Conservation (phyloP, 2,113 vertebrate species). For the Lophius piscatorius region DNA sequence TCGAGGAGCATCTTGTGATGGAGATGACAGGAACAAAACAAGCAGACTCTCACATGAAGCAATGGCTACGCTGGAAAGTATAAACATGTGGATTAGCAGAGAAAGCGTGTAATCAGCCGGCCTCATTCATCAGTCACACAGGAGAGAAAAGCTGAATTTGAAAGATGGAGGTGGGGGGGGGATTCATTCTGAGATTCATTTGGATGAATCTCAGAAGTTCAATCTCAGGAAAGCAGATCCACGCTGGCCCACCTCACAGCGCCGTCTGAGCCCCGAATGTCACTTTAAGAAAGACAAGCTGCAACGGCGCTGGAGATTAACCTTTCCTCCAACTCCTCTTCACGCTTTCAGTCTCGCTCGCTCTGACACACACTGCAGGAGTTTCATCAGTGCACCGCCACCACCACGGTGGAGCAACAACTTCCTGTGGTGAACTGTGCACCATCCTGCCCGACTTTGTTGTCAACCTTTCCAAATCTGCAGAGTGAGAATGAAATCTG, state of each 20-base stretch:
- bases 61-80: conserved; percentile 3
- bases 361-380: conserved; percentile 10
- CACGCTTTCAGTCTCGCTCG: background rate
- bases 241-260: too few relatives aligned
- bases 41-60: conserved; percentile 7
- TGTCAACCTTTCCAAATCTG: background rate
- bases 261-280: too few relatives aligned
- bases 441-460: too few relatives aligned
- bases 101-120: conserved; percentile 13
- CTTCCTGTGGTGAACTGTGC: conserved; percentile 37
- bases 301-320: too few relatives aligned
- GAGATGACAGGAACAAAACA: conserved; percentile 51
- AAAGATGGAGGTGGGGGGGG: too few relatives aligned
- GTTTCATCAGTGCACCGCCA: conserved; percentile 53
- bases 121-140: background rate
- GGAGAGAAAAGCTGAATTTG: too few relatives aligned
- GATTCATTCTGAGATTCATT: too few relatives aligned
- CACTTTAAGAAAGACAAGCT: too few relatives aligned
- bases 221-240: too few relatives aligned
- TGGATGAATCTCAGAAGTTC: too few relatives aligned
- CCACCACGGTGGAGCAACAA: conserved; percentile 34
- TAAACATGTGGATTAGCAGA: conserved; percentile 5
- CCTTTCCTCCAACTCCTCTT: background rate
- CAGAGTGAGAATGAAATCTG: background rate
- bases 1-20: conserved; percentile 61